Evolutionary conservation across 1,140 invertebrate genomes (phyloP), one percentile per base, ranked within the genome.

Genomic region (Oncopeltus fasciatus): DNA sequence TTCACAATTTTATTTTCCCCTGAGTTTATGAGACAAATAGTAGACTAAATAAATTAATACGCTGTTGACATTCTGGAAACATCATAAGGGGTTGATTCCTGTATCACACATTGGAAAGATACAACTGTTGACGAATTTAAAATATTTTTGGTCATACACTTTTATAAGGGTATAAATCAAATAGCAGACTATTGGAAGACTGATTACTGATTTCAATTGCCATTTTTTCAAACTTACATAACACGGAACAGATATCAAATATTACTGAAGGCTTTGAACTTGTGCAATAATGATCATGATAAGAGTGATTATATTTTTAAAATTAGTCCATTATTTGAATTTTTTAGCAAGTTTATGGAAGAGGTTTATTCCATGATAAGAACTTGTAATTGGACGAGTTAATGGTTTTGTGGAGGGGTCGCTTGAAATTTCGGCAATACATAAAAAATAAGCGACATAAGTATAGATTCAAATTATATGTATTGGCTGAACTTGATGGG

Each of bases 391-490:
- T 69, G 31, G 67, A 70, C 64, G 69, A 71, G 51, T 67, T 61
- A 1, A 64, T 69, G 66, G 46, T 69, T 8, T 67, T 70, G 46
- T 73, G 68, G 64, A 62, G 67, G 44, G 70, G 72, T 43, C 61
- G 70, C 47, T 64, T 73, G 46, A 59, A 64, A 14, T 73, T 71
- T 63, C 62, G 65, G 60, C 70, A 73, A 61, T 69, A 74, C 53
- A 70, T 71, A 58, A 62, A 68, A 62, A 67, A 68, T 57, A 71
- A 72, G 68, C 61, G 61, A 33, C 69, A 69, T 43, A 71, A 71
- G 59, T 72, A 72, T 56, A 67, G 69, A 43, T 68, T 71, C 24
- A 72, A 72, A 59, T 64, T 71, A 49, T 69, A 68, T 59, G 68
- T 69, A 64, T 65, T 71, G 46, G 68, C 61, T 26, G 65, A 61